Percentiles rank a stretch among this genome's conserved stretches.
These are phyloP conservation scores for Helostoma temminkii DNA, from an alignment of 2,797 vertebrate genomes.

Conservation along the genomic window DNA sequence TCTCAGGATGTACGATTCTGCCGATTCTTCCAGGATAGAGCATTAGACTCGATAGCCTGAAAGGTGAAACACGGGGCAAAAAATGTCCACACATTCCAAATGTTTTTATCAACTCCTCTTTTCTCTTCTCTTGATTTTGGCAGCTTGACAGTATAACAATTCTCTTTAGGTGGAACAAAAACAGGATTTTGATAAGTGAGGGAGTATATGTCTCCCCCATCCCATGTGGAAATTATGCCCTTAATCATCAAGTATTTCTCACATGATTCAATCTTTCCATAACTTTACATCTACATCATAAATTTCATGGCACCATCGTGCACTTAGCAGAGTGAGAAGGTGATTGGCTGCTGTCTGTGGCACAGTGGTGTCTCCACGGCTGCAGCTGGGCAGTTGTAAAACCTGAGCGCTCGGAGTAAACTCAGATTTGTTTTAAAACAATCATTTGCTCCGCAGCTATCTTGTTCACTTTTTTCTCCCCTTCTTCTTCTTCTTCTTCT, in stretches of 20 bases:
- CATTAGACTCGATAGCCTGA: background rate
- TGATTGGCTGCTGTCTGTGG: conserved; percentile 22
- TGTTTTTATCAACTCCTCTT: background rate
- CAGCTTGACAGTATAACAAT: background rate
- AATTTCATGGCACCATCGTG: conserved; percentile 11
- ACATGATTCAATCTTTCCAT: background rate
- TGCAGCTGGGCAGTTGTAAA: conserved; percentile 53
- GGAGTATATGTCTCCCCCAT: background rate
- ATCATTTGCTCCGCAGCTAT: conserved; percentile 38
- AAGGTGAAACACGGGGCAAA: background rate
- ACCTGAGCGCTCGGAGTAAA: conserved; percentile 40
- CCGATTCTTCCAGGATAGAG: background rate
- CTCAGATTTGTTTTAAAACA: conserved; percentile 56
- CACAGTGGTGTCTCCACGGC: conserved; percentile 26
- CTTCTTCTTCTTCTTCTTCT: background rate
- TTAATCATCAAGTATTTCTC: conserved; percentile 7
- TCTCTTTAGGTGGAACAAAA: conserved; percentile 4
- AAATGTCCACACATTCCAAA: background rate
- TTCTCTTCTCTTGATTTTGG: background rate
- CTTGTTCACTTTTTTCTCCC: conserved; percentile 1
- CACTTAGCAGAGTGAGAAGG: conserved; percentile 27
- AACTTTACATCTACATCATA: conserved; percentile 3
- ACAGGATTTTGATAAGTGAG: conserved; percentile 3
- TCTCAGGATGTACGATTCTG: background rate
- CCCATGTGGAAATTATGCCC: background rate